These are phyloP conservation scores for Columbina picui DNA, from an alignment of 2,113 vertebrate species.

Conservation along the genomic window DNA sequence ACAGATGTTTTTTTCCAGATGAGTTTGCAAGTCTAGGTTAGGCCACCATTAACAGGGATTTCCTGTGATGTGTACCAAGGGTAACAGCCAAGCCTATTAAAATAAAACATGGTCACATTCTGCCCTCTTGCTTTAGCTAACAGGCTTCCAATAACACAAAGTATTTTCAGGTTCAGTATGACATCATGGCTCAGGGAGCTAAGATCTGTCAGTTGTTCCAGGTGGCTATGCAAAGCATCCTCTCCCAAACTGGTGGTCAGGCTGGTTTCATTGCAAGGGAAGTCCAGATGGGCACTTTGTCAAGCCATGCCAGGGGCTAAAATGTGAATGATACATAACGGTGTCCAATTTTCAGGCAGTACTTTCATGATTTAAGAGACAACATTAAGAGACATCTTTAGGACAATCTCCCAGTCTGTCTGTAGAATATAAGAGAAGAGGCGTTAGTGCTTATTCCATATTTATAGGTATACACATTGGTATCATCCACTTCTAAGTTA, in stretches of 20 bases:
- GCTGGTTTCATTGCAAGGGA: slow-evolving; percentile 79
- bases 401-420: background rate
- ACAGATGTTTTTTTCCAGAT: slow-evolving; percentile 77
- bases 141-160: slow-evolving; percentile 79
- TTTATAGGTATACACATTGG: background rate
- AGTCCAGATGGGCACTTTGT: slow-evolving; percentile 67
- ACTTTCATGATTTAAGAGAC: slow-evolving; percentile 59
- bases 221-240: slow-evolving; percentile 80
- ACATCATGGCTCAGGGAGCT: slow-evolving; percentile 78
- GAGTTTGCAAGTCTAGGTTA: slow-evolving; percentile 81
- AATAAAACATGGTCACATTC: slow-evolving; percentile 86
- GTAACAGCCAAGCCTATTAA: slow-evolving; percentile 82
- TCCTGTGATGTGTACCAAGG: slow-evolving; percentile 79
- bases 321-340: background rate
- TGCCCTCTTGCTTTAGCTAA: slow-evolving; percentile 79
- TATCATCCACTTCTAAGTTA: background rate
- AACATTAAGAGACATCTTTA: background rate
- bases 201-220: slow-evolving; percentile 82
- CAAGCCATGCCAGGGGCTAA: slow-evolving; percentile 40
- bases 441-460: background rate
- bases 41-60: slow-evolving; percentile 73
- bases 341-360: slow-evolving; percentile 56
- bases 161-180: slow-evolving; percentile 75
- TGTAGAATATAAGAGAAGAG: background rate
- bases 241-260: slow-evolving; percentile 73